Base-by-base conservation (phyloP, 2,113 vertebrate genomes). In the Esox niger region DNA sequence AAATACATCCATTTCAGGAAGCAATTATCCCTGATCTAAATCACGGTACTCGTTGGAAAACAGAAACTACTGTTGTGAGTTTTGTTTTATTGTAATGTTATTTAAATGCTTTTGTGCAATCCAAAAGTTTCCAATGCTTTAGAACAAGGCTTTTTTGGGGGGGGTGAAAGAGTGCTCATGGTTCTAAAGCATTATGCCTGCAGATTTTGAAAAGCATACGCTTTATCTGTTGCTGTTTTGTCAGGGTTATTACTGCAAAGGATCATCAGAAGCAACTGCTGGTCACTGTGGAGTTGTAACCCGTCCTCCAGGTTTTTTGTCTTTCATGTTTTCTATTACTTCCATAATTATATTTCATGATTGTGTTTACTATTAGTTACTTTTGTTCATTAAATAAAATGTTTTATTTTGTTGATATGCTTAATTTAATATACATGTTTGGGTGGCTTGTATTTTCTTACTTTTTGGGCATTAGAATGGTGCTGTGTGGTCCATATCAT, bases 241-340 rank as follows among this genome's bases (percentile, higher is more conserved):
- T 2, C 85, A 95, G 94, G 68, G 76, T 77, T 0, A 74, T 93
- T 69, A 85, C 80, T 30, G 83, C 88, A 47, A 84, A 89, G 59
- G 87, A 92, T 0, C 86, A 91, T 29, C 87, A 86, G 76, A 95
- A 93, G 70, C 91, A 93, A 43, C 88, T 95, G 30, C 66, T 94
- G 78, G 82, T 95, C 63, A 88, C 92, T 0, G 88, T 95, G 93
- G 91, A 93, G 92, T 77, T 62, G 82, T 66, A 87, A 82, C 25
- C 78, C 78, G 27, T 74, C 71, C 30, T 88, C 89, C 75, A 92
- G 93, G 94, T 95, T 75, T 43, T 43, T 43, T 10, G 35, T 43
- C 13, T 56, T 15, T 11, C 6, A 59, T 59, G 17, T 59, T 43
- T 38, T 38, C 15, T 13, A 43, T 43, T 43, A 43, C 17, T 43